These are phyloP conservation scores for Nyctereutes procyonoides DNA, from an alignment of 2,113 vertebrate genomes.

Conservation along the genomic window DNA sequence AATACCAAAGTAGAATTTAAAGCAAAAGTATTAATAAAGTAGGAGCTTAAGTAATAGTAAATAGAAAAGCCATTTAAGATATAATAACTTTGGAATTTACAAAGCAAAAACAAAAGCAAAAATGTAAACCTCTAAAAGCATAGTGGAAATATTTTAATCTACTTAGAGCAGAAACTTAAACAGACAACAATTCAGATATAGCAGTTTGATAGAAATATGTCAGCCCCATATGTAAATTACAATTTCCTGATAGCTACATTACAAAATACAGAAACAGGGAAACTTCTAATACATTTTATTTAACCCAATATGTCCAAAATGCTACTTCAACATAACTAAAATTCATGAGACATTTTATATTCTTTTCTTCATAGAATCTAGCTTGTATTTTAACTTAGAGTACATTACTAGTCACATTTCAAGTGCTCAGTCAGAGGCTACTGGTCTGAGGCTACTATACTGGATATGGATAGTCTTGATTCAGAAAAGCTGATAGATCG, in stretches of 20 bases:
- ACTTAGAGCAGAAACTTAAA: background rate
- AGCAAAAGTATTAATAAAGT: background rate
- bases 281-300: background rate
- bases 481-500: background rate
- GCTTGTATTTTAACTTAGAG: background rate
- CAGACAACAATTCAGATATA: background rate
- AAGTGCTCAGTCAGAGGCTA: background rate
- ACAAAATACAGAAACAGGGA: background rate
- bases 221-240: background rate
- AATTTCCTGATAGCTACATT: background rate
- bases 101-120: background rate
- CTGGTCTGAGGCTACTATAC: background rate
- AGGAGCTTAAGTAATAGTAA: background rate
- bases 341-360: background rate
- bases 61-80: background rate
- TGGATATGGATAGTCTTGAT: background rate
- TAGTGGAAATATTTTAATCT: background rate
- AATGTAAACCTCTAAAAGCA: background rate
- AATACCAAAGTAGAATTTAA: slow-evolving; percentile 9
- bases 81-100: background rate
- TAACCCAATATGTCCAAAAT: background rate
- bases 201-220: background rate
- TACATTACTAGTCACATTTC: background rate
- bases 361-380: background rate
- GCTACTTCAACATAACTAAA: background rate